Base-by-base conservation (phyloP, 2,797 vertebrate genomes). In the Fundulus diaphanus region DNA sequence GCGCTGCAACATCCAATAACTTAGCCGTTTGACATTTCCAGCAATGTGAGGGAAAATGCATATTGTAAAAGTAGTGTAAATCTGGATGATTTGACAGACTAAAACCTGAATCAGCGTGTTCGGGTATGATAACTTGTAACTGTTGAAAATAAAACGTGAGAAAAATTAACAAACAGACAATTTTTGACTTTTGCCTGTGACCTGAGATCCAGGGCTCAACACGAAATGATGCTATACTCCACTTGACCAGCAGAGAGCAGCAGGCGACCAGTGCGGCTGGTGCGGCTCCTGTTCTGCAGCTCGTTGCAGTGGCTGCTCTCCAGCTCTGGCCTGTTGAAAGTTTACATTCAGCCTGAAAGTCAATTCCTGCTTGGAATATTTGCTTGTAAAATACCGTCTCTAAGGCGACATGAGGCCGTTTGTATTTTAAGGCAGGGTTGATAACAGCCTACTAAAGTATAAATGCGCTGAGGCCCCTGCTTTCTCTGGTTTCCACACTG, bases 241-340 rank as follows among this genome's bases (percentile, higher is more conserved):
- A 15, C 81, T 56, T 83, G 83, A 80, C 89, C 86, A 90, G 80
- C 35, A 92, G 90, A 72, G 85, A 54, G 87, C 63, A 78, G 85
- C 85, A 87, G 67, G 68, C 27, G 78, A 80, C 54, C 84, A 70
- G 78, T 52, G 67, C 8, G 3, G 61, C 51, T 73, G 77, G 27
- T 46, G 61, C 16, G 5, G 71, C 8, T 56, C 46, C 2, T 1
- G 59, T 48, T 54, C 27, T 79, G n/a, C 72, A 70, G 75, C 73
- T 71, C 68, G 20, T 54, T 76, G 66, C 71, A 67, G 67, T 22
- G 40, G 70, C 35, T 35, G 67, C 72, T 70, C 52, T 80, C 56
- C 54, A 65, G 49, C 44, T 61, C 68, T 67, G 80, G 29, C 74
- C 72, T 67, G 57, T 42, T 70, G 51, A 72, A 66, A 68, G 61